These are phyloP conservation scores for Zygaena filipendulae DNA, from an alignment of 2,888 invertebrate species.

Conservation along the genomic window DNA sequence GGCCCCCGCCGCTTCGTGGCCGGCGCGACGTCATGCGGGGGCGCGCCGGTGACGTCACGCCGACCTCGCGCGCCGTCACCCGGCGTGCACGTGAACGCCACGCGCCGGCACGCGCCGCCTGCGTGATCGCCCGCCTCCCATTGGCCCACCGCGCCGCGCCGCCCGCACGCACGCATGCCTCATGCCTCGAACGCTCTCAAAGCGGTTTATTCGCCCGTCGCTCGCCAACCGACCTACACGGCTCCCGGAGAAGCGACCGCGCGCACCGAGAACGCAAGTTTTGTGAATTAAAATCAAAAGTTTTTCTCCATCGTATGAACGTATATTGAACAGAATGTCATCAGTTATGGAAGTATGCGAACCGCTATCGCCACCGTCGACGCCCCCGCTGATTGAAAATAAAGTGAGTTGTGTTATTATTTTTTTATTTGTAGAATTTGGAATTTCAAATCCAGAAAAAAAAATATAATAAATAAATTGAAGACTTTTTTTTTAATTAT, in stretches of 20 bases:
- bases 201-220: slow-evolving; percentile 64
- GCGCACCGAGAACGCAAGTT: slow-evolving; percentile 43
- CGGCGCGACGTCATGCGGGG: slow-evolving; percentile 56
- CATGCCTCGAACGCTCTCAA: slow-evolving; percentile 43
- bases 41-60: slow-evolving; percentile 71
- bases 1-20: slow-evolving; percentile 37
- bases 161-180: slow-evolving; percentile 75
- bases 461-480: slow-evolving; percentile 9
- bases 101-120: slow-evolving; percentile 78
- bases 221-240: slow-evolving; percentile 50
- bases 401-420: slow-evolving; percentile 69
- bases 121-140: slow-evolving; percentile 73
- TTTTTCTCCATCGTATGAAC: slow-evolving; percentile 42
- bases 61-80: slow-evolving; percentile 72
- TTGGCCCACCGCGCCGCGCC: slow-evolving; percentile 71
- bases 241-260: slow-evolving; percentile 35
- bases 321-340: slow-evolving; percentile 43
- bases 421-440: slow-evolving; percentile 26
- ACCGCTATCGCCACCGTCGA: slow-evolving; percentile 77
- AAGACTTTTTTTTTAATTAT: slow-evolving; percentile 3
- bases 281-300: slow-evolving; percentile 60
- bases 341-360: slow-evolving; percentile 57
- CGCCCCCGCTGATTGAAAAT: slow-evolving; percentile 73
- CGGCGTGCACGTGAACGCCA: slow-evolving; percentile 87
- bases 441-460: slow-evolving; percentile 9